Conservation (phyloP, 1,140 invertebrate genomes). For the Drosophila parabipectinata region DNA sequence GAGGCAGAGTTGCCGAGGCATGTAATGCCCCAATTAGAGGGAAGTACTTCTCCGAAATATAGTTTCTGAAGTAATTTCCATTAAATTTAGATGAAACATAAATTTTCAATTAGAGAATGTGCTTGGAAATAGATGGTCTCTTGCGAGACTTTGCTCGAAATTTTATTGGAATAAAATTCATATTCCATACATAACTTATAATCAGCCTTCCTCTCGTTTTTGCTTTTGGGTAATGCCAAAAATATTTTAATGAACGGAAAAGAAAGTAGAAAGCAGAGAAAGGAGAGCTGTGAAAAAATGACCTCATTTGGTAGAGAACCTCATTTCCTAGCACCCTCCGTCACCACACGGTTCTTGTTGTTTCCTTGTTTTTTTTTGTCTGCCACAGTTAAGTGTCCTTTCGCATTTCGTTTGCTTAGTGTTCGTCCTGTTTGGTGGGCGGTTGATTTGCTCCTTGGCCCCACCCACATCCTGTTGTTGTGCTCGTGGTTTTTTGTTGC, state of each 20-base stretch:
- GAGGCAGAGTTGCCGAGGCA: background rate
- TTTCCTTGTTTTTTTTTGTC: slow-evolving; percentile 42
- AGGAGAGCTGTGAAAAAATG: slow-evolving; percentile 54
- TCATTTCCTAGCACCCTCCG: slow-evolving; percentile 22
- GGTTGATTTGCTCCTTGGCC: slow-evolving; percentile 41
- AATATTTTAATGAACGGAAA: slow-evolving; percentile 46
- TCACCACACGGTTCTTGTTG: background rate
- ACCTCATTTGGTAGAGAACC: slow-evolving; percentile 67
- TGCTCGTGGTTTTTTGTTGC: slow-evolving; percentile 12
- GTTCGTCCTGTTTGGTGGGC: slow-evolving; percentile 34
- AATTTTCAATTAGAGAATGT: background rate
- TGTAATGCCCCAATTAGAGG: background rate
- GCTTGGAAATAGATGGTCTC: background rate
- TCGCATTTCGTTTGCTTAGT: slow-evolving; percentile 61
- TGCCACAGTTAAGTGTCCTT: slow-evolving; percentile 77
- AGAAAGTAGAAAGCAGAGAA: slow-evolving; percentile 8
- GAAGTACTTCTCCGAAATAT: background rate
- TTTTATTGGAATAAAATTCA: background rate
- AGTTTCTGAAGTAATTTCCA: background rate
- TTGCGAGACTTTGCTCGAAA: background rate
- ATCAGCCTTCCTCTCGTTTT: background rate
- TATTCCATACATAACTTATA: background rate
- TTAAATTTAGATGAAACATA: background rate
- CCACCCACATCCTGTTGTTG: slow-evolving; percentile 35
- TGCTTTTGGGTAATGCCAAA: slow-evolving; percentile 55